Conservation (phyloP, 2,797 vertebrate species). For the Brachyalestes nurse region DNA sequence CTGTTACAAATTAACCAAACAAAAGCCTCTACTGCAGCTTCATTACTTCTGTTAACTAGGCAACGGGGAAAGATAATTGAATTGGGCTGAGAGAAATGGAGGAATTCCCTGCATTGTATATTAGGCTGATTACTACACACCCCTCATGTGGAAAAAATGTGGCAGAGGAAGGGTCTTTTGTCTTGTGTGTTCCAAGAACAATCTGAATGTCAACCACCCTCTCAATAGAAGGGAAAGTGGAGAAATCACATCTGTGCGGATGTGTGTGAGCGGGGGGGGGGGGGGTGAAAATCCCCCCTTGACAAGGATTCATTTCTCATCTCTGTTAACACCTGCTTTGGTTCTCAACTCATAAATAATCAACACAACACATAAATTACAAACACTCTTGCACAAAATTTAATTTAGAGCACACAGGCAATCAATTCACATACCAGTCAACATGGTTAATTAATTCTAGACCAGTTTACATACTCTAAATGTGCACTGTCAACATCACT, state of each 20-base stretch:
- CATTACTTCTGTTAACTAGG: constrained; percentile 47
- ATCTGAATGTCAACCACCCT: constrained; percentile 34
- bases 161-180: constrained; percentile 51
- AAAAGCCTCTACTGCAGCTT: constrained; percentile 46
- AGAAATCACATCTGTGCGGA: background rate
- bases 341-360: background rate
- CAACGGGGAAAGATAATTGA: constrained; percentile 41
- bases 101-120: constrained; percentile 26
- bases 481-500: background rate
- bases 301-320: constrained; percentile 8
- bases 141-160: constrained; percentile 54
- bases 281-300: background rate
- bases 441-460: background rate
- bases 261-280: background rate
- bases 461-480: background rate
- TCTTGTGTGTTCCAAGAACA: constrained; percentile 24
- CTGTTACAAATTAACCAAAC: constrained; percentile 42
- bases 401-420: background rate
- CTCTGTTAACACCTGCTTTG: constrained; percentile 5
- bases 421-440: background rate
- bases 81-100: constrained; percentile 49
- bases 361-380: constrained; percentile 6
- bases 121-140: constrained; percentile 58
- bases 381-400: constrained; percentile 2
- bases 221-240: constrained; percentile 10